Base-by-base conservation (phyloP, 2,113 vertebrate genomes). In the Astatotilapia flaviijosephi region DNA sequence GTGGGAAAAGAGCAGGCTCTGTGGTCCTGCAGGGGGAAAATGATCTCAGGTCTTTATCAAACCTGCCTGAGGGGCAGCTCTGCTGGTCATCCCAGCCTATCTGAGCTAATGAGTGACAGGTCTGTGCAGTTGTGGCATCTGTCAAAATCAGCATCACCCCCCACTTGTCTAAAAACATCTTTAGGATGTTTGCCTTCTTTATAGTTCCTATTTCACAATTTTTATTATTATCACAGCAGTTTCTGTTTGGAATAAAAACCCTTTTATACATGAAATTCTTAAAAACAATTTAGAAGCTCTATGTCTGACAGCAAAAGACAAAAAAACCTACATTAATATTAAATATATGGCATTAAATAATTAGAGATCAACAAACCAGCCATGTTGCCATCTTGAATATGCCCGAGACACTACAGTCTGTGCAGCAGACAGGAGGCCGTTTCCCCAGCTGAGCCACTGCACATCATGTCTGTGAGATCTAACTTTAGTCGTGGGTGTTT, bases 61-160 rank as follows among this genome's bases (percentile, higher is more conserved):
- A 51, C 15, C 31, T 9, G 51, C 60, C 81, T 42, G 86, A 73
- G 62, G 87, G 87, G n/a, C 23, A 28, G n/a, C 65, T 83, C 88
- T 85, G 80, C 85, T 87, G 86, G 84, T 93, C 90, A 77, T 88
- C 86, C 70, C 87, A 88, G 83, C 83, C 84, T 37, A 81, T 87
- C 81, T 51, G 62, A 82, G 86, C 82, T 80, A 77, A 81, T 89
- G 23, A 45, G 55, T 82, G 90, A 91, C 89, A 53, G 80, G 17
- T 86, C 82, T 68, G 88, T 47, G 83, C 79, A 45, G 73, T 26
- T 90, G 85, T 87, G 85, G 54, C 89, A 85, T 83, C 77, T 85
- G 89, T 87, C 92, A 89, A 42, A 80, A 40, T 82, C 87, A 45
- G 33, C 86, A 35, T 55, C 65, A 40, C 33, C 2, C 56, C 56